Evolutionary conservation across 2,888 invertebrate genomes (phyloP), one percentile per base, ranked within the genome.

Genomic region (Synergus itoensis): DNA sequence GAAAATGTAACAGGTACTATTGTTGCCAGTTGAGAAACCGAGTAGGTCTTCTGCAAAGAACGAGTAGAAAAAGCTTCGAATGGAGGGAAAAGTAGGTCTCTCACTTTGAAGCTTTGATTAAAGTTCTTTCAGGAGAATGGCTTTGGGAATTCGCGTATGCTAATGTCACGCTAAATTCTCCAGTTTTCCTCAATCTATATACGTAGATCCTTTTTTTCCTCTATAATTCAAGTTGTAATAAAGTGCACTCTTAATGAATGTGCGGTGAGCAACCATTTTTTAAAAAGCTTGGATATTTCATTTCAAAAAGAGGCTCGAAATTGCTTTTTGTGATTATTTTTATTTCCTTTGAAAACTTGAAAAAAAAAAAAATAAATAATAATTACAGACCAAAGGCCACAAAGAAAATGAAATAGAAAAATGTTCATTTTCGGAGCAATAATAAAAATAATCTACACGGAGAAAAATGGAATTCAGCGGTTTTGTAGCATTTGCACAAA

Each of bases 101-200:
- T 65, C 77, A 79, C 82, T 79, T 81, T 80, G 78, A 77, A 79
- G 83, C 82, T 83, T 83, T 84, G 83, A 86, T 84, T 83, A 83
- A 82, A 84, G 83, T 83, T 83, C 83, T 83, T 83, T 83, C 81
- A 84, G 77, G 77, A 80, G 77, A 84, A 80, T 73, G 36, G 73
- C 73, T 73, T 73, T 73, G 48, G 53, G 73, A 73, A 48, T 28
- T 11, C 53, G 48, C 11, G 53, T 73, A 16, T 69, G 11, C 36
- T 18, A 53, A 48, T 73, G 36, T 73, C n/a, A 36, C 28, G 53
- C 48, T 53, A 73, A 53, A 53, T 48, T 28, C 73, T 73, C 73
- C 36, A 36, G 48, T 65, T 65, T 65, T 69, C 28, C 69, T 69
- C 69, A 69, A 45, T 69, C 48, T 69, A 67, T 41, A 67, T 45